Conservation (phyloP, 1,140 invertebrate genomes). For the Drosophila fuyamai region DNA sequence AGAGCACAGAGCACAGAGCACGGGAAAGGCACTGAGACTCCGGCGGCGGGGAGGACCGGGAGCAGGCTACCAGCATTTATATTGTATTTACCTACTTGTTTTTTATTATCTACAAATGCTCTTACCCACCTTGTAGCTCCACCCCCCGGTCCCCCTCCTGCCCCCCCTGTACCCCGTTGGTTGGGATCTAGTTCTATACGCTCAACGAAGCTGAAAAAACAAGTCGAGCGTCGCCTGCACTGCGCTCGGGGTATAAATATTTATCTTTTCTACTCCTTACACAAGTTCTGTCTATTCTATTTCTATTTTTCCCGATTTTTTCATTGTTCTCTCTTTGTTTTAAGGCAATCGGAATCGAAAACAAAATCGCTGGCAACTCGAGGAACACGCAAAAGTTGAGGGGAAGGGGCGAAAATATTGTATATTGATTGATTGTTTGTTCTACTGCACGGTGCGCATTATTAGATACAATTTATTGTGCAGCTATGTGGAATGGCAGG, state of each 20-base stretch:
- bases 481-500: conserved; percentile 79
- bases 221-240: conserved; percentile 82
- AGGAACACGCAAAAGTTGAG: conserved; percentile 10
- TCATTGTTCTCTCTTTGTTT: conserved; percentile 62
- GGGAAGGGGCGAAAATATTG: conserved; percentile 70
- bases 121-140: conserved; percentile 49
- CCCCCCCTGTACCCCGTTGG: not conserved
- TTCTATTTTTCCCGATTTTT: conserved; percentile 18
- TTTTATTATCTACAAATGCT: conserved; percentile 83
- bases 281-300: conserved; percentile 43
- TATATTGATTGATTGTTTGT: conserved; percentile 83
- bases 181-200: conserved; percentile 63
- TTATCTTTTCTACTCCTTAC: conserved; percentile 68
- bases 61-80: conserved; percentile 76
- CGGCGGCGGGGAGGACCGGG: conserved; percentile 3
- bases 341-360: conserved; percentile 74
- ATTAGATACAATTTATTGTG: conserved; percentile 82
- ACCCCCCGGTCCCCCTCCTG: not conserved
- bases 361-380: conserved; percentile 35
- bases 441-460: conserved; percentile 77
- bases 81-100: conserved; percentile 84
- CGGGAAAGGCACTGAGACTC: conserved; percentile 27
- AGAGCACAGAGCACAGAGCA: conserved; percentile 38
- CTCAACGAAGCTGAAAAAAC: conserved; percentile 83
- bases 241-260: conserved; percentile 81